Base-by-base conservation (phyloP, 2,113 vertebrate genomes). In the Microcebus murinus region DNA sequence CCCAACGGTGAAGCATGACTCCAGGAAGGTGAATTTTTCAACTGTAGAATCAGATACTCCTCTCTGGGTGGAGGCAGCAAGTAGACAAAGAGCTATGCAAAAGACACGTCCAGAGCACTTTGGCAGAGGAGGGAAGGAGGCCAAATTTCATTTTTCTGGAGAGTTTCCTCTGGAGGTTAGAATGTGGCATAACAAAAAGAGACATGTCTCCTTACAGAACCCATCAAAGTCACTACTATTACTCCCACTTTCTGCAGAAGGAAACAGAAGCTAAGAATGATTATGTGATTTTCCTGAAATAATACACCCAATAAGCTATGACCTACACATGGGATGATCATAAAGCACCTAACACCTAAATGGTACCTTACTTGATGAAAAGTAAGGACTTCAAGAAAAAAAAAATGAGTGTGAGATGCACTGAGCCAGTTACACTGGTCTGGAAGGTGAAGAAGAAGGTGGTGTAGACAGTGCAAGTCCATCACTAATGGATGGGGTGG, bases 241-340 rank as follows among this genome's bases (percentile, higher is more conserved):
- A 76, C 18, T 63, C 23, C 12, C 13, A 70, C 74, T 82, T 93
- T 82, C 8, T 31, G 74, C 10, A 48, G 48, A 59, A 55, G 71
- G 71, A 94, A 85, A 80, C 8, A n/a, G 55, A 84, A 90, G 20
- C 21, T 71, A 74, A 86, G 68, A 83, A 83, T 63, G 74, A 90
- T 89, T 86, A 81, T 48, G 31, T 29, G 23, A 71, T 34, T 71
- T 90, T 1, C 13, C 36, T 52, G 39, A 73, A 61, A 25, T 68
- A 59, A 87, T 6, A 84, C 18, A 80, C 52, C 29, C 65, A 70
- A 55, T 68, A 85, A 88, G 13, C 21, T 55, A 18, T 29, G 57
- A 48, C 15, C 23, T 65, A 83, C 5, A 70, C 61, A 73, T 1
- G 11, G 45, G 31, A 65, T 0, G 82, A 87, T 90, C 50, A 65